These are phyloP conservation scores for Hetaerina titia DNA, from an alignment of 2,888 invertebrate genomes.

Conservation along the genomic window DNA sequence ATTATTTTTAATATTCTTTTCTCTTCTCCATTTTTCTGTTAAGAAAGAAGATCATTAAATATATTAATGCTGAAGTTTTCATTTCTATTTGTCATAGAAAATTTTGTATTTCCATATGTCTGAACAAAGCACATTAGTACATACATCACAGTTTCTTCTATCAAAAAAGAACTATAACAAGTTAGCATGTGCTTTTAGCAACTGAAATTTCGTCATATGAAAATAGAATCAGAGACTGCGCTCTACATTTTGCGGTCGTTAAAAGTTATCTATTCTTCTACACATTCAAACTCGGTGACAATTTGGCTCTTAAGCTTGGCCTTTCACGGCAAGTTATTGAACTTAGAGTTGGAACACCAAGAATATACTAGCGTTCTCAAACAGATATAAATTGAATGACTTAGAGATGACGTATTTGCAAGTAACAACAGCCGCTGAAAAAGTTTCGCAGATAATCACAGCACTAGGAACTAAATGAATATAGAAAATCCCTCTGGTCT, in stretches of 20 bases:
- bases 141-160: too few relatives aligned
- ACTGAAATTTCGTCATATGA: too few relatives aligned
- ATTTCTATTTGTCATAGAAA: too few relatives aligned
- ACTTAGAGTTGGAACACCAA: background rate
- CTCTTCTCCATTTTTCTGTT: too few relatives aligned
- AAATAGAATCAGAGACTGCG: too few relatives aligned
- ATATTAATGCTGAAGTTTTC: too few relatives aligned
- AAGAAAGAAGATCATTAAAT: too few relatives aligned
- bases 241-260: background rate
- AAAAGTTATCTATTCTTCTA: background rate
- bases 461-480: background rate
- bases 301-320: background rate
- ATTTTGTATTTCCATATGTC: too few relatives aligned
- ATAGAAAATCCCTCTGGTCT: background rate
- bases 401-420: background rate
- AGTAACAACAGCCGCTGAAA: background rate
- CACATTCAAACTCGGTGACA: background rate
- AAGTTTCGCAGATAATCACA: background rate
- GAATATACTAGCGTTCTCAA: background rate
- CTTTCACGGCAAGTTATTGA: background rate
- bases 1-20: too few relatives aligned
- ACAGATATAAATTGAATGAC: background rate
- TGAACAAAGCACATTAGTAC: too few relatives aligned
- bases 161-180: too few relatives aligned
- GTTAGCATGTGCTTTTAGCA: too few relatives aligned